These are phyloP conservation scores for Calosoma granatense DNA, from an alignment of 1,140 invertebrate genomes.

Conservation along the genomic window DNA sequence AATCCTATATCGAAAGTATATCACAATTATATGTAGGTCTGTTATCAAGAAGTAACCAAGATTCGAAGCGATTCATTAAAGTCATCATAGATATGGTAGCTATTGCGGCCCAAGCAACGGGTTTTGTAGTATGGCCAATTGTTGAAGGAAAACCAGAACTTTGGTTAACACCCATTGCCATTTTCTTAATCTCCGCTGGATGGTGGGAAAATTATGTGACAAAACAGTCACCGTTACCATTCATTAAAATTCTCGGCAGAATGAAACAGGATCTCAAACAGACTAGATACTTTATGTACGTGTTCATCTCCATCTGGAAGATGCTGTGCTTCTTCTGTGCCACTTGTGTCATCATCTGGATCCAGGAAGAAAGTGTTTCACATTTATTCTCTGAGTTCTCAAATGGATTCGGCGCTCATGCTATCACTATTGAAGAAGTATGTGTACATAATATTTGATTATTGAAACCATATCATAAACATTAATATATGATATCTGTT, in stretches of 20 bases:
- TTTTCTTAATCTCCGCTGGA: constrained; percentile 77
- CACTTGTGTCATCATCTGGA: constrained; percentile 58
- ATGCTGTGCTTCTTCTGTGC: constrained; percentile 68
- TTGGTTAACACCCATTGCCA: constrained; percentile 75
- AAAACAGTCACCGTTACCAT: constrained; percentile 63
- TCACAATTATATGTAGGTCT: constrained; percentile 45
- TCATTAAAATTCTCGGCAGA: constrained; percentile 67
- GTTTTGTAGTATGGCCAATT: constrained; percentile 82
- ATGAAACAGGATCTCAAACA: constrained; percentile 70
- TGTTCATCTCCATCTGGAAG: constrained; percentile 85
- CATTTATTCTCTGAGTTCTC: constrained; percentile 69
- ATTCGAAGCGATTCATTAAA: constrained; percentile 68
- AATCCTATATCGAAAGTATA: neutral
- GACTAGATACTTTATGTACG: constrained; percentile 79
- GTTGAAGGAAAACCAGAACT: constrained; percentile 54
- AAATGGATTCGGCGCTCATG: constrained; percentile 64
- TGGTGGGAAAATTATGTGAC: constrained; percentile 98
- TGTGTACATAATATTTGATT: constrained; percentile 19
- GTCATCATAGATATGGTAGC: constrained; percentile 74
- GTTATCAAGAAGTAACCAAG: constrained; percentile 66
- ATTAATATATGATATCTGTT: constrained; percentile 22
- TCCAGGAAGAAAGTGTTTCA: constrained; percentile 64
- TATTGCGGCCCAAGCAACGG: constrained; percentile 74
- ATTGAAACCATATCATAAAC: neutral
- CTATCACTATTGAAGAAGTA: constrained; percentile 68